Evolutionary conservation across 2,888 invertebrate genomes (phyloP).

Genomic region (Hipparchia semele): DNA sequence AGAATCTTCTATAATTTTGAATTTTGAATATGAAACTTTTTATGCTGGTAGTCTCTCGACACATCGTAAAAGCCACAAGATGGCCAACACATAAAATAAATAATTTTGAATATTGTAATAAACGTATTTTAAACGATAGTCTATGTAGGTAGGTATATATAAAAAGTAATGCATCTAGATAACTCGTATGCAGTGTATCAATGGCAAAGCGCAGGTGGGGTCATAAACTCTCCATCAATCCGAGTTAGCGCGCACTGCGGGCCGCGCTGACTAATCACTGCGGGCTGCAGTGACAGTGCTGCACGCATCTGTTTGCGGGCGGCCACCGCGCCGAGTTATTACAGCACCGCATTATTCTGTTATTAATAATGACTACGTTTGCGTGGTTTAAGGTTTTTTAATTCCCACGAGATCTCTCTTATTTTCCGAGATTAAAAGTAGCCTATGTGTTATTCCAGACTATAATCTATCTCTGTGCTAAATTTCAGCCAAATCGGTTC

Average conservation of each 20-base stretch:
- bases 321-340: background rate
- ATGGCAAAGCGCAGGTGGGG: constrained; percentile 1
- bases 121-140: background rate
- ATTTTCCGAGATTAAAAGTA: no score
- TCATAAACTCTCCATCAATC: constrained; percentile 23
- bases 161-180: background rate
- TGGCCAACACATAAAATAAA: no score
- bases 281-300: constrained; percentile 34
- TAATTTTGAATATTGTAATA: no score
- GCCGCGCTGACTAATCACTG: constrained; percentile 38
- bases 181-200: background rate
- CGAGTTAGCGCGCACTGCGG: constrained; percentile 32
- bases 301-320: constrained; percentile 32
- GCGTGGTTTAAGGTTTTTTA: no score
- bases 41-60: no score
- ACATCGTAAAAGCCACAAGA: no score
- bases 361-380: background rate
- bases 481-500: no score
- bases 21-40: no score
- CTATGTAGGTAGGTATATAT: background rate
- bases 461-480: no score
- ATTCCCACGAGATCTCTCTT: no score
- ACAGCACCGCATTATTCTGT: background rate
- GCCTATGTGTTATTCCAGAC: no score
- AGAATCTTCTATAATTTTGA: no score